Percentiles rank a stretch among this genome's conserved stretches.
phyloP scores from a whole-genome alignment of 2,797 vertebrate genomes.

The Acestrorhynchus altus region DNA sequence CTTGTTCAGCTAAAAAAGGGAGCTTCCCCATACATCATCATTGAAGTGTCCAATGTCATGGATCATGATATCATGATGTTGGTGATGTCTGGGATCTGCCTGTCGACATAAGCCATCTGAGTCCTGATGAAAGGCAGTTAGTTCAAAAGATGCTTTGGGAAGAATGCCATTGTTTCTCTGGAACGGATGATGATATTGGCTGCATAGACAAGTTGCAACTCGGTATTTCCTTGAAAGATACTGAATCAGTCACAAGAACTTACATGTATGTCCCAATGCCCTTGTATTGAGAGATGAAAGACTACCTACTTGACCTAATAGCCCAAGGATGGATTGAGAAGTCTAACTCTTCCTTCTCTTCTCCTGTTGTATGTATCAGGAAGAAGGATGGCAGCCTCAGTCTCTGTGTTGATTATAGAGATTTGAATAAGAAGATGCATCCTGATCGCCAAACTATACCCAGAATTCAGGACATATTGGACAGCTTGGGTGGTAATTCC shows the following conservation, averaged over 20 bases:
- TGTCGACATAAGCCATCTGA: background rate
- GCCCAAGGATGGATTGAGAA: too few relatives aligned
- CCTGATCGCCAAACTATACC: too few relatives aligned
- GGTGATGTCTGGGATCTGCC: background rate
- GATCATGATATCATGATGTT: conserved; percentile 35
- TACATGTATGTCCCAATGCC: too few relatives aligned
- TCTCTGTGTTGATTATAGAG: too few relatives aligned
- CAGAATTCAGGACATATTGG: background rate
- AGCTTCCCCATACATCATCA: background rate
- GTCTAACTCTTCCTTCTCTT: too few relatives aligned
- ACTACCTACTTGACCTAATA: too few relatives aligned
- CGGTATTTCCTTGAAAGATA: too few relatives aligned
- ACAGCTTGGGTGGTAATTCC: conserved; percentile 6
- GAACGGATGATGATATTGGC: background rate
- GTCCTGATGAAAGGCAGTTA: background rate
- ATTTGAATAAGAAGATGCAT: too few relatives aligned
- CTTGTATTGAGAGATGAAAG: too few relatives aligned
- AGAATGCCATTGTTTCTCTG: background rate
- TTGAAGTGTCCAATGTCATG: conserved; percentile 39
- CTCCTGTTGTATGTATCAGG: too few relatives aligned
- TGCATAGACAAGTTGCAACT: background rate
- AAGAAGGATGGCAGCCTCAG: too few relatives aligned
- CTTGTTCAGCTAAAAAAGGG: background rate
- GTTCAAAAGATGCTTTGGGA: background rate
- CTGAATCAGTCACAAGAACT: too few relatives aligned